Conservation (phyloP, 2,797 vertebrate species). For the Emys orbicularis region DNA sequence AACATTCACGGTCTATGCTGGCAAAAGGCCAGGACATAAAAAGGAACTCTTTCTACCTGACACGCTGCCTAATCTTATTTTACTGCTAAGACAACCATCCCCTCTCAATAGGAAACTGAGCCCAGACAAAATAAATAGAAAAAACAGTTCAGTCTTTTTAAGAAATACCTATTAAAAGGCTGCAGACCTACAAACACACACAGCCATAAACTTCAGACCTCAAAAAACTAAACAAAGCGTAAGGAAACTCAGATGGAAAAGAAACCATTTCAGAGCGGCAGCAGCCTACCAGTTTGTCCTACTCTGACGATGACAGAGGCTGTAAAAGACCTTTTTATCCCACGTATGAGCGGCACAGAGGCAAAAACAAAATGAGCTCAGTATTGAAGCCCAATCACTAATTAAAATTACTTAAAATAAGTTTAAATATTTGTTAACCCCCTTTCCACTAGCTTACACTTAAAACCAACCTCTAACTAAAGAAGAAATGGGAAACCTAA, state of each 20-base stretch:
- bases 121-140: not conserved
- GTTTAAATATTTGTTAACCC: not conserved
- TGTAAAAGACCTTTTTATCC: not conserved
- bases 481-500: not conserved
- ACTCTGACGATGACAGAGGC: not conserved
- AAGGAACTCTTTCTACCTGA: constrained; percentile 22
- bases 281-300: not conserved
- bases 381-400: not conserved
- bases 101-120: not conserved
- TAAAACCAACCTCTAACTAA: not conserved
- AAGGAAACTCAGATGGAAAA: not conserved
- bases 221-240: not conserved
- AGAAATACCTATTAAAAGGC: not conserved
- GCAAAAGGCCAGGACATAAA: not conserved
- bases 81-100: constrained; percentile 16
- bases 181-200: not conserved
- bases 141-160: not conserved
- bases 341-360: fast-evolving
- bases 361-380: not conserved
- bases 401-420: not conserved
- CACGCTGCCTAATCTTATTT: constrained; percentile 40
- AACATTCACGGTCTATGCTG: constrained; percentile 10
- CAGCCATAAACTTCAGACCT: not conserved
- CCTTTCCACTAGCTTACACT: not conserved
- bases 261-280: not conserved